Percentiles rank a stretch among this genome's conserved stretches.
These are phyloP conservation scores for Gallinago stenura DNA, from an alignment of 2,797 vertebrate species.

Conservation along the genomic window DNA sequence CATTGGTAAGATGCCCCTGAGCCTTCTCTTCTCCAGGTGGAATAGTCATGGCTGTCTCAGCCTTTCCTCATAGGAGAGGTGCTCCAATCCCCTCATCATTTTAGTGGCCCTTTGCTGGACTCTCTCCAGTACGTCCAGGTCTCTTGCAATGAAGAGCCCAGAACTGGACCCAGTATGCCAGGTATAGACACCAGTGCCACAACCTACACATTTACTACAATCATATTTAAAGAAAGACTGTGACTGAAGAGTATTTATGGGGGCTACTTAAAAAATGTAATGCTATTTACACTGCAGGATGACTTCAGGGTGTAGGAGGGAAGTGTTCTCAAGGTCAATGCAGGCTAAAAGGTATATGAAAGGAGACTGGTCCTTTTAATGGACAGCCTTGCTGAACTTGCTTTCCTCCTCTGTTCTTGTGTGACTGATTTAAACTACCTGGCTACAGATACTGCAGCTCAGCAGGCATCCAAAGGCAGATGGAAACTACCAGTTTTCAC, in stretches of 20 bases:
- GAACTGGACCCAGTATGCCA: not conserved
- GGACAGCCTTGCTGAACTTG: not conserved
- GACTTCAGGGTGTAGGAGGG: not conserved
- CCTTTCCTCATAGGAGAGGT: not conserved
- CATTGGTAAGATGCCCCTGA: not conserved
- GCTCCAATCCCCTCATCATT: not conserved
- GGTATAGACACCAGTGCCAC: not conserved
- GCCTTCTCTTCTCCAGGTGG: not conserved
- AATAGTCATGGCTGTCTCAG: not conserved
- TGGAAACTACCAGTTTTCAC: not conserved
- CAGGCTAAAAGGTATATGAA: not conserved
- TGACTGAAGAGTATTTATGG: not conserved
- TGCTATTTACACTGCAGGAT: not conserved
- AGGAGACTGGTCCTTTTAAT: not conserved
- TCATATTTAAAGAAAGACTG: not conserved
- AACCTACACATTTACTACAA: not conserved
- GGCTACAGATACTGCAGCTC: not conserved
- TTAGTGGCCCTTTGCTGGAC: not conserved
- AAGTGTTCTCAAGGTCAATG: not conserved
- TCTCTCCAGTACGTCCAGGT: not conserved
- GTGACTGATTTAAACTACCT: conserved; percentile 5
- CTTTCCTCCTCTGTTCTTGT: conserved; percentile 4
- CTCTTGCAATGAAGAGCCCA: not conserved
- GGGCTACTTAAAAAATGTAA: not conserved
- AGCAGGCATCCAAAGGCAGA: conserved; percentile 29